These are phyloP conservation scores for Heliconius hewitsoni DNA, from an alignment of 1,140 invertebrate species.

Conservation along the genomic window DNA sequence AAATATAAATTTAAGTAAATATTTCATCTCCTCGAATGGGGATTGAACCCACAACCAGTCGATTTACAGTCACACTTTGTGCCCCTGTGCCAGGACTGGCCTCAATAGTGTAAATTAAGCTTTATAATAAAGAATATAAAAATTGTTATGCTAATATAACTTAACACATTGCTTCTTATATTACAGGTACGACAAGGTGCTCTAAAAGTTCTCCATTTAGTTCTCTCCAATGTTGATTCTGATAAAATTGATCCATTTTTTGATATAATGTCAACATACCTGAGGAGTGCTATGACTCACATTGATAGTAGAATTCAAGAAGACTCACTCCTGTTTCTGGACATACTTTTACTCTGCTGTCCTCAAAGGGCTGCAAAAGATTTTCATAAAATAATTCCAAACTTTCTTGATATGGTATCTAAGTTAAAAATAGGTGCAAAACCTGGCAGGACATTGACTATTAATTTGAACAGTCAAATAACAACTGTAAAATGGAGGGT, in stretches of 20 bases:
- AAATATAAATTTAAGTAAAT: too few relatives aligned
- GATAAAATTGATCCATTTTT: constrained; percentile 85
- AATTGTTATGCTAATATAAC: too few relatives aligned
- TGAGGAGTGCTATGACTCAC: constrained; percentile 93
- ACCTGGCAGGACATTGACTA: constrained; percentile 83
- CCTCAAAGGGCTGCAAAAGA: constrained; percentile 84
- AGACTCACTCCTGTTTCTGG: constrained; percentile 90
- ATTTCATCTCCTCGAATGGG: too few relatives aligned
- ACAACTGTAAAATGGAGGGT: constrained; percentile 88
- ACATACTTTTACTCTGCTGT: constrained; percentile 84
- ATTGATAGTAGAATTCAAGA: constrained; percentile 89
- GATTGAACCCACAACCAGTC: too few relatives aligned
- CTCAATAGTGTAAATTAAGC: too few relatives aligned
- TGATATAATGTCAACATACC: constrained; percentile 87
- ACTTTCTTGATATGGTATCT: constrained; percentile 91
- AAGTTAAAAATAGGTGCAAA: constrained; percentile 84
- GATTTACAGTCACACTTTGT: too few relatives aligned
- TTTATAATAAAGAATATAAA: too few relatives aligned
- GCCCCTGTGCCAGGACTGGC: too few relatives aligned
- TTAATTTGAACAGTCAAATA: constrained; percentile 85
- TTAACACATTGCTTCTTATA: constrained; percentile 38
- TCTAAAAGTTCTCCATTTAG: constrained; percentile 85
- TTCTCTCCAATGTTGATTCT: constrained; percentile 82
- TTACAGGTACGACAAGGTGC: constrained; percentile 84
- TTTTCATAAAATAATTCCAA: constrained; percentile 86